Percentiles rank a stretch among this genome's conserved stretches.
phyloP scores from a whole-genome alignment of 1,140 invertebrate genomes.

The Chymomyza costata region DNA sequence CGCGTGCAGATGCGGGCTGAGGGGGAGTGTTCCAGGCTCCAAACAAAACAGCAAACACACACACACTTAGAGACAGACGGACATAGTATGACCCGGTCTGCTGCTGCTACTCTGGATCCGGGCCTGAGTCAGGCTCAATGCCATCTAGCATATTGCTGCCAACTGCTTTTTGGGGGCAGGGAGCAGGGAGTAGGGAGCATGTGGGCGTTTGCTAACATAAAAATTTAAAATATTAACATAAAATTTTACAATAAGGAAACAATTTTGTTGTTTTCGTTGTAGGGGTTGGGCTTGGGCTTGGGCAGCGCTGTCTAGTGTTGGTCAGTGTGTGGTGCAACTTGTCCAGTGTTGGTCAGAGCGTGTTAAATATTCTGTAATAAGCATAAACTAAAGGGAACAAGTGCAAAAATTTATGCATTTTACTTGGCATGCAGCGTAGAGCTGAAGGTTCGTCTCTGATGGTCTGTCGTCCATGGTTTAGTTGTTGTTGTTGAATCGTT shows the following conservation, averaged over 20 bases:
- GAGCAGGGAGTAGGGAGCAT: no score
- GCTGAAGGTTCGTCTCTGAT: no score
- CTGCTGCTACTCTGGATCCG: no score
- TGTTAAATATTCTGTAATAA: constrained; percentile 56
- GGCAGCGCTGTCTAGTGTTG: no score
- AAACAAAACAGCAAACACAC: constrained; percentile 5
- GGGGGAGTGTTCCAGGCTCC: neutral
- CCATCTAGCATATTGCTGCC: constrained; percentile 29
- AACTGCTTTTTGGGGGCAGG: constrained; percentile 15
- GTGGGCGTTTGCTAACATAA: constrained; percentile 12
- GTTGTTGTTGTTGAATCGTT: neutral
- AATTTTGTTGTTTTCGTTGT: constrained; percentile 23
- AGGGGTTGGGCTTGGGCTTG: no score
- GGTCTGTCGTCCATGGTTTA: neutral
- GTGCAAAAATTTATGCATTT: neutral
- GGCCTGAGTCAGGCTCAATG: no score
- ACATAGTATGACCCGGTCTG: no score
- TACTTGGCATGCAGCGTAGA: no score
- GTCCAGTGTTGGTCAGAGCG: neutral
- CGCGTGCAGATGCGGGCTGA: neutral
- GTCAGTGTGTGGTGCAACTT: neutral
- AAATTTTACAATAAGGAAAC: constrained; percentile 50
- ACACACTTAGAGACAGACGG: no score
- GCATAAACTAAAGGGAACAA: constrained; percentile 46
- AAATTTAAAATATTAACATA: constrained; percentile 56